Evolutionary conservation across 1,140 invertebrate species (phyloP).

Genomic region (Polypedilum vanderplanki): DNA sequence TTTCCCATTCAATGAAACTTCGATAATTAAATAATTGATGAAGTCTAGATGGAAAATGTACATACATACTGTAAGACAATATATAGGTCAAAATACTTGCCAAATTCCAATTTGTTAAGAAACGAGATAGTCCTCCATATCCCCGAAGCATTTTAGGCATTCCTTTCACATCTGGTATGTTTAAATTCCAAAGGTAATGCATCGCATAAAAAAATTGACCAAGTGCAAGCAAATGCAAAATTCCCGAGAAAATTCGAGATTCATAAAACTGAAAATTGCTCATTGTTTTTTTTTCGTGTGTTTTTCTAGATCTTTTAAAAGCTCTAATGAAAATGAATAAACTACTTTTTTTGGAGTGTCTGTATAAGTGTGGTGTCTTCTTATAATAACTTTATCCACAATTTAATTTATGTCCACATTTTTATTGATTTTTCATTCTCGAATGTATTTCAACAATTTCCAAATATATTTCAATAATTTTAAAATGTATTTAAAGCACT

Average conservation of each 20-base stretch:
- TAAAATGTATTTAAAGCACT: neutral
- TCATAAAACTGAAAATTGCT: slow-evolving; percentile 44
- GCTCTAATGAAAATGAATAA: neutral
- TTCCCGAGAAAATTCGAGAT: slow-evolving; percentile 42
- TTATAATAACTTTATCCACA: neutral
- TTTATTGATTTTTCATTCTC: slow-evolving; percentile 13
- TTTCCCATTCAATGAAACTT: neutral
- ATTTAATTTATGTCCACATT: neutral
- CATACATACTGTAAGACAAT: slow-evolving; percentile 32
- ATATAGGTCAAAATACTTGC: slow-evolving; percentile 44
- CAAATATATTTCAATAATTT: neutral
- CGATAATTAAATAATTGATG: neutral
- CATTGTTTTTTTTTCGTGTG: slow-evolving; percentile 33
- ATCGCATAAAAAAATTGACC: slow-evolving; percentile 42
- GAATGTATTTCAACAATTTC: neutral
- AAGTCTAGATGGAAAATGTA: neutral
- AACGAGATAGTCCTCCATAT: slow-evolving; percentile 45
- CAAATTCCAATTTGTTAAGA: slow-evolving; percentile 50
- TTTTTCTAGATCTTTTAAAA: neutral
- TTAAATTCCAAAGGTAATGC: slow-evolving; percentile 40
- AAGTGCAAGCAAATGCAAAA: slow-evolving; percentile 41
- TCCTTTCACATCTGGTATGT: slow-evolving; percentile 40
- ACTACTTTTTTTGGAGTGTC: neutral
- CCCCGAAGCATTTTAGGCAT: slow-evolving; percentile 36
- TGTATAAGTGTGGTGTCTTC: neutral